Conservation (phyloP, 2,888 invertebrate genomes). For the Drosophila monieri region DNA sequence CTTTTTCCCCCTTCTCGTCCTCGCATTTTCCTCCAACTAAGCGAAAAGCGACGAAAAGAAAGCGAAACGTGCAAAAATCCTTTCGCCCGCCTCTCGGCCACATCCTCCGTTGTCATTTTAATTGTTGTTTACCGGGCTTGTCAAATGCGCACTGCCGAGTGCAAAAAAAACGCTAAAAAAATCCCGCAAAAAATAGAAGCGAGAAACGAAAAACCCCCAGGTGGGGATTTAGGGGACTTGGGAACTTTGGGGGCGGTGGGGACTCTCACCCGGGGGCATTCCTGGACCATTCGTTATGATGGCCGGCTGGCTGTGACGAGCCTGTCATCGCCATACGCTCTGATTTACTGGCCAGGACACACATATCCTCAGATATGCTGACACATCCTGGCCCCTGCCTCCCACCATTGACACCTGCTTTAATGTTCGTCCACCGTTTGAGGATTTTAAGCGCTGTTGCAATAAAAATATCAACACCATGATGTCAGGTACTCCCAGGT, state of each 20-base stretch:
- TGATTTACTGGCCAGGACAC: conserved; percentile 67
- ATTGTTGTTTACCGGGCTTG: conserved; percentile 81
- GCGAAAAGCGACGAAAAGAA: conserved; percentile 38
- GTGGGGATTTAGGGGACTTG: background rate
- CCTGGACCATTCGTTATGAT: conserved; percentile 67
- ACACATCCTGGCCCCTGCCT: conserved; percentile 1
- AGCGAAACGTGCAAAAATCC: conserved; percentile 56
- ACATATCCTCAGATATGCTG: conserved; percentile 14
- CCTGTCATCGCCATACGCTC: conserved; percentile 74
- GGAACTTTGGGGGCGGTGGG: background rate
- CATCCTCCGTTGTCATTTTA: conserved; percentile 75
- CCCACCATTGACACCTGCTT: conserved; percentile 4
- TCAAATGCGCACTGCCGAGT: conserved; percentile 73
- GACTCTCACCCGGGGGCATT: background rate
- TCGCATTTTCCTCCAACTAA: conserved; percentile 10
- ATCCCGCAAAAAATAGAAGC: background rate
- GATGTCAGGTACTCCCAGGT: background rate
- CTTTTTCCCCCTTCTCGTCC: conserved; percentile 7
- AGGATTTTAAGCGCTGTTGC: conserved; percentile 14
- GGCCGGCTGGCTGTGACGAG: conserved; percentile 71
- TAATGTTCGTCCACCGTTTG: conserved; percentile 13
- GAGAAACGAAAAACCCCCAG: conserved; percentile 12
- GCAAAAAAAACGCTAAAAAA: conserved; percentile 13
- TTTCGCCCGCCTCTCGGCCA: conserved; percentile 46
- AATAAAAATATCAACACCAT: background rate